Base-by-base conservation (phyloP, 2,888 invertebrate species). In the Mimas tiliae region DNA sequence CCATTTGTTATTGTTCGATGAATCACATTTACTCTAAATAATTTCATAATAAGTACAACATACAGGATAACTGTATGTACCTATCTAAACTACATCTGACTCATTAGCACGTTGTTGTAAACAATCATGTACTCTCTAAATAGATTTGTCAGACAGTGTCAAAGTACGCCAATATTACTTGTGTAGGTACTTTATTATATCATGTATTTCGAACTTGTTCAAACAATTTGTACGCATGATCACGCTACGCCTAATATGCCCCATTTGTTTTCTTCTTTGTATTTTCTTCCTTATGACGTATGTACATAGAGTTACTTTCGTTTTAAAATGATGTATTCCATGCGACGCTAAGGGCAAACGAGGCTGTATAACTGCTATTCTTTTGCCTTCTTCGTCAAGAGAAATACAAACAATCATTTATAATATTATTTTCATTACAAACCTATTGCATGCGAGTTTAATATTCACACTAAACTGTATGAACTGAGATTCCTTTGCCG, bases 141-240 rank as follows among this genome's bases (percentile, higher is more conserved):
- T 42, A 58, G 11, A 42, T 58, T 42, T 19, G 58, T 58, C 58
- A 38, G 55, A 55, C 7, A n/a, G 16, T 38, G 55, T 58, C 55
- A 58, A 42, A 38, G 58, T 58, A 38, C 58, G 19, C 38, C 11
- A 58, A 58, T 58, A 12, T n/a, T 16, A 12, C 34, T 19, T n/a
- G 42, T 42, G 9, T 38, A 38, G 38, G 9, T 45, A 45, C 11
- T 45, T 45, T 12, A 11, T 9, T 9, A 38, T 9, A 38, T 38
- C 7, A 9, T 38, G 8, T 27, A 27, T 38, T 38, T 38, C 38
- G 38, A 38, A 38, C 38, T 38, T 38, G 7, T 9, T 38, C 7
- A 7, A 38, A 38, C 38, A 38, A 38, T 9, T 38, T 38, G 38
- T 9, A 38, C 9, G 38, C 9, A 38, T 38, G 7, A 38, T 38